Evolutionary conservation across 2,888 invertebrate species (phyloP), one percentile per base, ranked within the genome.

Genomic region (Hecatera dysodea): DNA sequence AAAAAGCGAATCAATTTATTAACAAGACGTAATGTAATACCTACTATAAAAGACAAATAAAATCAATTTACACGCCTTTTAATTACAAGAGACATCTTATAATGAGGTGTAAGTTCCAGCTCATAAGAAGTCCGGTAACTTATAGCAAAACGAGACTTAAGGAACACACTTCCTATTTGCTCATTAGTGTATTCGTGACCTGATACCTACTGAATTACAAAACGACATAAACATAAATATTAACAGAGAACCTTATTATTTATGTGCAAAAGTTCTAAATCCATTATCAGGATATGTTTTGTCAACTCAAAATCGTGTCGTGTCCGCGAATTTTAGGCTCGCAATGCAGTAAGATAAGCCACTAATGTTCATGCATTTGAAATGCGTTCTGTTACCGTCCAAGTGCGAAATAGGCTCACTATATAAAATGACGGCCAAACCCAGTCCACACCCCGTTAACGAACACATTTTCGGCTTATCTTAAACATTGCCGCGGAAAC

Each of bases 401-500:
- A 53, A 73, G 72, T 78, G 78, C 61, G 60, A 79, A 85, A 77
- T 76, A 80, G 65, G 27, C 46, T 59, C 46, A 72, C 67, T 61
- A 56, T 79, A 77, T 79, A 78, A 82, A 84, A 73, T 78, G 74
- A 78, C 48, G 68, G 74, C 82, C 86, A 42, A 86, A 87, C 83
- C 84, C 85, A 86, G 73, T 84, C 76, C 89, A 83, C 88, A 87
- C 88, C 86, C 87, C 81, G 80, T 83, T 81, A 83, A 82, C 85
- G 86, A 89, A 84, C 87, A 88, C 88, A 88, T 86, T 89, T 90
- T 89, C 68, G 87, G 89, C 90, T 90, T 91, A 91, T 90, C 90
- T 88, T 78, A 80, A 87, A 88, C 86, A 88, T 88, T 89, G 91
- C 90, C 89, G 87, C 91, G 91, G 91, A 91, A 91, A 91, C 82